Base-by-base conservation (phyloP, 2,888 invertebrate species). In the Leptarthrus brevirostris region DNA sequence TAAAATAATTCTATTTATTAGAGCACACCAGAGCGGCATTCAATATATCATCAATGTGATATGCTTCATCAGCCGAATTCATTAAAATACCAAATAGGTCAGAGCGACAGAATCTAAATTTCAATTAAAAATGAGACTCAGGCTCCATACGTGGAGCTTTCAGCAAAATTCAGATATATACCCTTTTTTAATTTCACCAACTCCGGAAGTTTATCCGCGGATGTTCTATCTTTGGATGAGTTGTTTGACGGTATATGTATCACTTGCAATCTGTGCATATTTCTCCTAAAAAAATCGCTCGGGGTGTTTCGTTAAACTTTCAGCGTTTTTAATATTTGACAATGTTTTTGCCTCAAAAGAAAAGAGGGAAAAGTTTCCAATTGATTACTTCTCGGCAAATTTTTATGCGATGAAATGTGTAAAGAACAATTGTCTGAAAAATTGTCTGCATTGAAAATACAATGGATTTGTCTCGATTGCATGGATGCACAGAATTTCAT, bases 291-390 rank as follows among this genome's bases (percentile, higher is more conserved):
- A 64, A 64, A 10, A 64, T 64, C 24, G 64, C 47, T 47, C 44
- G 4, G 16, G 26, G 44, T 24, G 24, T 44, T 64, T 44, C 64
- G 24, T 14, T 64, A 64, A 44, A 64, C 44, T 64, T 64, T 64
- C 64, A 64, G 16, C 64, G 44, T 36, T 44, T 64, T 64, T 47
- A 64, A 64, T 64, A 64, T 64, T 64, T 64, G 64, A 64, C 64
- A 64, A 64, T 64, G 47, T 47, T 64, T 64, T 36, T 58, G 16
- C 18, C 14, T n/a, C 1, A 3, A 64, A 64, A 64, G 36, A 24
- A 20, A 18, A 18, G 22, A 3, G 12, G n/a, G 24, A 47, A 64
- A 64, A 47, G 36, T 64, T 64, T 64, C 44, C 47, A 64, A 64
- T 64, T 44, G 47, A 64, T 64, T 64, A 44, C 64, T 44, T 24